Conservation (phyloP, 2,113 vertebrate genomes). For the Turnix velox region DNA sequence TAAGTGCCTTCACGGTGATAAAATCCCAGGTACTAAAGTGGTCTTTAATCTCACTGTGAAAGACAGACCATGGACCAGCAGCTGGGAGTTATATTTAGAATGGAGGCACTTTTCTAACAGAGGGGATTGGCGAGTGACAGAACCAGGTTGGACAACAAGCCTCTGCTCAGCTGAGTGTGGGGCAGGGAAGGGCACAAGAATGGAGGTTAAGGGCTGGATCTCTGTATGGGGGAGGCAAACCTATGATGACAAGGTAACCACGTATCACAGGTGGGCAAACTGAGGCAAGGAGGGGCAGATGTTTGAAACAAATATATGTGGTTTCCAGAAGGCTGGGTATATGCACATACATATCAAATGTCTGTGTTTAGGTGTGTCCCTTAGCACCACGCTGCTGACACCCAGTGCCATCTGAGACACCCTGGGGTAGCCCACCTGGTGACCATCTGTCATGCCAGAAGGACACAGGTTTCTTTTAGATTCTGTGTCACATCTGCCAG, state of each 20-base stretch:
- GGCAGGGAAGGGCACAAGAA: not conserved
- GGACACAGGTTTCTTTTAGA: not conserved
- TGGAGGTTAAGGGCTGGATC: not conserved
- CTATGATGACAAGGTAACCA: too few relatives aligned
- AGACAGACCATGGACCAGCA: not conserved
- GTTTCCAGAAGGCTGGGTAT: not conserved
- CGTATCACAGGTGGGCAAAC: not conserved
- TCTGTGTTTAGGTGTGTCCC: not conserved
- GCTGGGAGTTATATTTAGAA: not conserved
- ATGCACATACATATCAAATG: not conserved
- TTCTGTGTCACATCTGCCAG: conserved; percentile 19
- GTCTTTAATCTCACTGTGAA: not conserved
- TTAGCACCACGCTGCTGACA: not conserved
- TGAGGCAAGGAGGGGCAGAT: not conserved
- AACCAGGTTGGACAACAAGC: not conserved
- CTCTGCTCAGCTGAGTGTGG: not conserved
- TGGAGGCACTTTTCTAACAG: not conserved
- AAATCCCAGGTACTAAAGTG: not conserved
- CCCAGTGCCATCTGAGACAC: not conserved
- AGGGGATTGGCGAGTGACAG: accelerated
- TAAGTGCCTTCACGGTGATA: conserved; percentile 17
- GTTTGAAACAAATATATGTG: accelerated
- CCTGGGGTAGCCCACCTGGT: not conserved
- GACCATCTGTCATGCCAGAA: not conserved
- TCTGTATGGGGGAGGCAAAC: accelerated